Conservation (phyloP, 2,797 vertebrate species). For the Schizothorax lantsangensis region DNA sequence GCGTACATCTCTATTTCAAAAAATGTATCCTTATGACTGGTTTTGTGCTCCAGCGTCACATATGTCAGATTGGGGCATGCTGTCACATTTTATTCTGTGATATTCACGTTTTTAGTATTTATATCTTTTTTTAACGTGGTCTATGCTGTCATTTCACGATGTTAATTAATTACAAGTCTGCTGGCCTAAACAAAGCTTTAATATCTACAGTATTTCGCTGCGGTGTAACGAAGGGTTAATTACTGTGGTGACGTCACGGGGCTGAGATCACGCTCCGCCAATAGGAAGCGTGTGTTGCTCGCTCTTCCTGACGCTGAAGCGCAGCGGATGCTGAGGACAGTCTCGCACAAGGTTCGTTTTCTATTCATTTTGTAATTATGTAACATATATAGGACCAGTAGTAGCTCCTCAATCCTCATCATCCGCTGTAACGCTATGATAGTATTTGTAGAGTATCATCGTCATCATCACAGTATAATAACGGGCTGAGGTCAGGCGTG, state of each 20-base stretch:
- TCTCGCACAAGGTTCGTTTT: slow-evolving; percentile 11
- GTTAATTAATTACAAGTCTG: too few species aligned
- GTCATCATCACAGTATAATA: neutral
- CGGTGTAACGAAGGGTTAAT: neutral
- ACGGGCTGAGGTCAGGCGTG: neutral
- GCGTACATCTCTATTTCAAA: too few species aligned
- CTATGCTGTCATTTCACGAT: too few species aligned
- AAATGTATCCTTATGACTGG: too few species aligned
- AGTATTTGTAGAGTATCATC: neutral
- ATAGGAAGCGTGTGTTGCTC: neutral
- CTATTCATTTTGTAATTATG: neutral
- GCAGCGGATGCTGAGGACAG: slow-evolving; percentile 12
- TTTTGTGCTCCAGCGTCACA: too few species aligned
- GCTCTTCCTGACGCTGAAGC: slow-evolving; percentile 9
- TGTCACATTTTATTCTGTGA: too few species aligned
- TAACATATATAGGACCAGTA: too few species aligned
- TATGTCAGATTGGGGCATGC: too few species aligned
- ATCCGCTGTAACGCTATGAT: neutral
- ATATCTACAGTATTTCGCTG: too few species aligned
- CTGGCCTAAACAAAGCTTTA: neutral
- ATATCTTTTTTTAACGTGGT: too few species aligned
- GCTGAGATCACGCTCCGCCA: neutral
- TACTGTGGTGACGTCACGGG: neutral
- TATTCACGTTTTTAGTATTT: too few species aligned
- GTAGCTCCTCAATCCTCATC: neutral